Evolutionary conservation across 2,113 vertebrate species (phyloP).

Genomic region (Cygnus atratus): DNA sequence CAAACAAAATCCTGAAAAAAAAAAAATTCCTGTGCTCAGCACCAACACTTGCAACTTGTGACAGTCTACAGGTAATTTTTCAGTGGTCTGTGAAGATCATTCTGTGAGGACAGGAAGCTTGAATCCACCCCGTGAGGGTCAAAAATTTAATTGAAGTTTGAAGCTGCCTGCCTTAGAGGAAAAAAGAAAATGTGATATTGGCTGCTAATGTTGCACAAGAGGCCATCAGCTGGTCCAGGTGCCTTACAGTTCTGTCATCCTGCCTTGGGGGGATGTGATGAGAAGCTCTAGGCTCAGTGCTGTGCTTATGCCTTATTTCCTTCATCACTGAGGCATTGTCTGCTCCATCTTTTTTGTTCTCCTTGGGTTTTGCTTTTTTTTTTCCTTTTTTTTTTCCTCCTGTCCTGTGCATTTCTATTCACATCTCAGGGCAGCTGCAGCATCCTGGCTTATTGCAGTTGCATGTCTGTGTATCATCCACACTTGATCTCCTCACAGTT

Average conservation of each 20-base stretch:
- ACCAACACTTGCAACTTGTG: neutral
- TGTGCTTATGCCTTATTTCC: neutral
- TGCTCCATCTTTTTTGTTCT: neutral
- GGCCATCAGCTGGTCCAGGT: neutral
- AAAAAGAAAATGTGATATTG: neutral
- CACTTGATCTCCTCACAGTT: neutral
- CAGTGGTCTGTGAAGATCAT: neutral
- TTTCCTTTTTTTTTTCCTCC: neutral
- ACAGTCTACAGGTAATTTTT: neutral
- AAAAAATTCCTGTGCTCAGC: neutral
- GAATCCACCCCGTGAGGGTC: neutral
- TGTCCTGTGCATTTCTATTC: conserved; percentile 3
- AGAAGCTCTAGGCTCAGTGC: neutral
- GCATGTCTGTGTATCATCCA: neutral
- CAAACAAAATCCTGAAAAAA: neutral
- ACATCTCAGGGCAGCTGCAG: neutral
- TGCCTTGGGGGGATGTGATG: neutral
- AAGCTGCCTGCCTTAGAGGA: neutral
- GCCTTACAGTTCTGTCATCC: neutral
- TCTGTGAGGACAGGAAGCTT: neutral
- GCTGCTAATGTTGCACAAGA: neutral
- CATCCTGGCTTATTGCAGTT: neutral
- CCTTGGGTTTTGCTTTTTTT: neutral
- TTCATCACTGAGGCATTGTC: neutral
- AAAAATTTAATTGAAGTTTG: neutral